Evolutionary conservation across 2,888 invertebrate genomes (phyloP).

Genomic region (Suillia variegata): DNA sequence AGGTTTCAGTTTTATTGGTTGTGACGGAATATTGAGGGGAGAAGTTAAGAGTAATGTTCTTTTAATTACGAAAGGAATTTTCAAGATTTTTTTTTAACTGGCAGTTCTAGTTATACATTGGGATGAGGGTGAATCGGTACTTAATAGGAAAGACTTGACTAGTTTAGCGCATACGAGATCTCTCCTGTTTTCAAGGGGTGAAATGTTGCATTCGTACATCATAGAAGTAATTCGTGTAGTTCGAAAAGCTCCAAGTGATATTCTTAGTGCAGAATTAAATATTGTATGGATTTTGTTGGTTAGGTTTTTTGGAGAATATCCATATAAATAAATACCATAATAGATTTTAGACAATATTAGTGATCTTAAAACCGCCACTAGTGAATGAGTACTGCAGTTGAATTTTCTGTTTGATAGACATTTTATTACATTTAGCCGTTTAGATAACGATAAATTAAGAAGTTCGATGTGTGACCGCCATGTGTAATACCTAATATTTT

Average conservation of each 20-base stretch:
- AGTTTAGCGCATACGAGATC: neutral
- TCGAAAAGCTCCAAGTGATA: constrained; percentile 2
- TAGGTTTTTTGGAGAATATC: constrained; percentile 1
- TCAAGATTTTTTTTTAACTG: neutral
- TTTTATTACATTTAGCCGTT: constrained; percentile 22
- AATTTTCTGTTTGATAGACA: constrained; percentile 14
- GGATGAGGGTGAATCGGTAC: neutral
- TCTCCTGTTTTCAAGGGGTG: neutral
- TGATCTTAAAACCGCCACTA: neutral
- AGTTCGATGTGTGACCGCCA: constrained; percentile 26
- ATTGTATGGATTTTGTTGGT: constrained; percentile 13
- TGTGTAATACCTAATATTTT: constrained; percentile 28
- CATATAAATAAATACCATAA: constrained; percentile 15
- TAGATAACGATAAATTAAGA: constrained; percentile 7
- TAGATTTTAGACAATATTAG: constrained; percentile 11
- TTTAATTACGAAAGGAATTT: neutral
- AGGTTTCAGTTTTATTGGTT: neutral
- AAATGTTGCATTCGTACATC: constrained; percentile 2
- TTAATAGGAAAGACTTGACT: neutral
- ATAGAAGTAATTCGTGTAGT: neutral
- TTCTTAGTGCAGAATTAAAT: constrained; percentile 11
- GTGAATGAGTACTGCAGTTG: neutral
- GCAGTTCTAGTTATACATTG: neutral
- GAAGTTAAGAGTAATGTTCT: neutral
- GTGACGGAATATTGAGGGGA: neutral